Evolutionary conservation across 2,888 invertebrate genomes (phyloP).

Genomic region (Aleiodes leptofemur): DNA sequence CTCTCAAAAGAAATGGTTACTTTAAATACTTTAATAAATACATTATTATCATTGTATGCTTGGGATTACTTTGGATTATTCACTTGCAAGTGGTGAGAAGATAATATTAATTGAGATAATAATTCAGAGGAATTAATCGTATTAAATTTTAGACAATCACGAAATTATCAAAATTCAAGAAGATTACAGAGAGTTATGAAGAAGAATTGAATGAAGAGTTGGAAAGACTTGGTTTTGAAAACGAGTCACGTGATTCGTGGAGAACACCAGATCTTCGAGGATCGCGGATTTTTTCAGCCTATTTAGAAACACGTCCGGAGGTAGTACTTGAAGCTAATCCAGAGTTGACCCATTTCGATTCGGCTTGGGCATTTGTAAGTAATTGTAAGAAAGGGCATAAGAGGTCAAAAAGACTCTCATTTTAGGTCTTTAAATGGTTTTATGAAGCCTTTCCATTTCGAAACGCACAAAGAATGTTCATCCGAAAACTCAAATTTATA

Average conservation of each 20-base stretch:
- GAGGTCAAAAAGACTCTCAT: background rate
- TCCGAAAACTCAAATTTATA: too few species aligned
- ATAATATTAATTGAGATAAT: background rate
- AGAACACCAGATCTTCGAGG: conserved; percentile 42
- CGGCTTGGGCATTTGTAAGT: conserved; percentile 56
- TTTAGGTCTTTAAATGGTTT: background rate
- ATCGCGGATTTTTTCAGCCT: conserved; percentile 57
- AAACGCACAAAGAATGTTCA: too few species aligned
- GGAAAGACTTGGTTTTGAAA: conserved; percentile 34
- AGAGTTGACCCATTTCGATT: conserved; percentile 16
- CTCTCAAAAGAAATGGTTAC: conserved; percentile 1
- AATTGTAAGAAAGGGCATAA: background rate
- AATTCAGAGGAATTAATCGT: background rate
- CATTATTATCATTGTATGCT: background rate
- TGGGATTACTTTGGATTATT: background rate
- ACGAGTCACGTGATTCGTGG: conserved; percentile 52
- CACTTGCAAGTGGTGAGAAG: conserved; percentile 21
- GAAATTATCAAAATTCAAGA: conserved; percentile 47
- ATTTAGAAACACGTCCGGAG: conserved; percentile 58
- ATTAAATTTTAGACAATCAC: conserved; percentile 40
- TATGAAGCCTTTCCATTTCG: too few species aligned
- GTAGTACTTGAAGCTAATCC: conserved; percentile 57
- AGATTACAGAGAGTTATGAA: conserved; percentile 43
- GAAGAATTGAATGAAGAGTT: conserved; percentile 47
- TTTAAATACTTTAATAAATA: background rate